Evolutionary conservation across 2,113 vertebrate species (phyloP), one percentile per base, ranked within the genome.

Genomic region (Grallaria varia): DNA sequence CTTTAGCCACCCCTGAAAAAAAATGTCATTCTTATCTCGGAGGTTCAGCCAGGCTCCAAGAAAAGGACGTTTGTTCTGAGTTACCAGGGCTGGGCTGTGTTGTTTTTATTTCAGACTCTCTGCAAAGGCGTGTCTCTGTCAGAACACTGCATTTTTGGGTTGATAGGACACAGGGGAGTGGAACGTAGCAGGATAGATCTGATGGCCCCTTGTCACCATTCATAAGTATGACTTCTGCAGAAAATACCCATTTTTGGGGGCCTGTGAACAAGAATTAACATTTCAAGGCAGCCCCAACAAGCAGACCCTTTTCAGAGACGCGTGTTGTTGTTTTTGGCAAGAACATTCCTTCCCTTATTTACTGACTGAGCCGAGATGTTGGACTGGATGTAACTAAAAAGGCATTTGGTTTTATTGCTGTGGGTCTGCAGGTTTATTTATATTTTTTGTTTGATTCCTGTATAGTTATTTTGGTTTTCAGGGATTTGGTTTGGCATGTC

Each of bases 381-480:
- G 87, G 91, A 31, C 58, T 84, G 78, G 90, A 71, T 87, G 86
- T 75, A 95, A 91, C 90, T 95, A 69, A 96, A 96, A 95, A 91
- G 75, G 95, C 93, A 96, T 94, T 95, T 24, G 77, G 49, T 94
- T 96, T 90, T 89, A 86, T 89, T 96, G 90, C 96, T 80, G 75
- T 86, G 88, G 87, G n/a, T 88, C 59, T 90, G 71, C 89, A 94
- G 92, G 87, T 87, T 95, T 95, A 75, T 94, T 97, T 98, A 91
- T 98, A 97, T 95, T 75, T 97, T 97, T 90, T 89, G 86, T 79
- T 90, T 80, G 81, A 94, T 90, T 94, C 91, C 71, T 58, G 24
- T 78, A 75, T 89, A 94, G 95, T 90, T 96, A 89, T 97, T 98
- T 97, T 95, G 92, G 93, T 84, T 97, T 96, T 96, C 92, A 92